Conservation (phyloP, 1,140 invertebrate genomes). For the Scaptomyza pallida region DNA sequence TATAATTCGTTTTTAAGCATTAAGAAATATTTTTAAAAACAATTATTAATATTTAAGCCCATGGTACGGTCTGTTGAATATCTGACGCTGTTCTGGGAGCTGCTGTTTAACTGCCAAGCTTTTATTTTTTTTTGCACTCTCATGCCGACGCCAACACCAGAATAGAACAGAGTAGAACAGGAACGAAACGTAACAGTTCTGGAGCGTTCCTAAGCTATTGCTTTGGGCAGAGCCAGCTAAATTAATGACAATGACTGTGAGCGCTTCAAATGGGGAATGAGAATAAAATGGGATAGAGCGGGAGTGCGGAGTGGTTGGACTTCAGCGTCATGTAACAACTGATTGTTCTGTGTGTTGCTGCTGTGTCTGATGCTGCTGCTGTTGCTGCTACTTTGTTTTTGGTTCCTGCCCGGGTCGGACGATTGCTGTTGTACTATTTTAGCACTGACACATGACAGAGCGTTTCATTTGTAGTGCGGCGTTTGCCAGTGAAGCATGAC, state of each 20-base stretch:
- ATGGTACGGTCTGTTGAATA: slow-evolving; percentile 41
- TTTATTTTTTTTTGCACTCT: slow-evolving; percentile 74
- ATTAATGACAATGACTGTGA: slow-evolving; percentile 80
- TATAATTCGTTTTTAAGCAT: neutral
- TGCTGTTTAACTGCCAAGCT: slow-evolving; percentile 72
- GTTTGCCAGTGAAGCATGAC: slow-evolving; percentile 53
- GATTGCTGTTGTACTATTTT: slow-evolving; percentile 33
- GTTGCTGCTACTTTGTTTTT: slow-evolving; percentile 44
- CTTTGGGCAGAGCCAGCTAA: slow-evolving; percentile 65
- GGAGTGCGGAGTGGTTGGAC: neutral
- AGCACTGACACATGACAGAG: slow-evolving; percentile 79
- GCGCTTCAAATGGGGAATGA: slow-evolving; percentile 31
- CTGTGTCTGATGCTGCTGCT: slow-evolving; percentile 17
- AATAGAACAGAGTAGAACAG: slow-evolving; percentile 16
- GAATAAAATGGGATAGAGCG: slow-evolving; percentile 3
- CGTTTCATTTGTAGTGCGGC: slow-evolving; percentile 74
- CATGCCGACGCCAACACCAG: slow-evolving; percentile 54
- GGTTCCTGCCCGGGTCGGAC: slow-evolving; percentile 26
- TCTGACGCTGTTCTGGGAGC: slow-evolving; percentile 31
- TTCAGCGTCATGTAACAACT: slow-evolving; percentile 57
- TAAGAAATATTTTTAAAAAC: neutral
- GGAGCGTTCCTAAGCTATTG: slow-evolving; percentile 68
- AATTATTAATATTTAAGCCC: neutral
- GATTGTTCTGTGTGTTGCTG: slow-evolving; percentile 74
- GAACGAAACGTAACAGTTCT: slow-evolving; percentile 24